These are phyloP conservation scores for Megaptera novaeangliae DNA, from an alignment of 2,113 vertebrate species.

Conservation along the genomic window DNA sequence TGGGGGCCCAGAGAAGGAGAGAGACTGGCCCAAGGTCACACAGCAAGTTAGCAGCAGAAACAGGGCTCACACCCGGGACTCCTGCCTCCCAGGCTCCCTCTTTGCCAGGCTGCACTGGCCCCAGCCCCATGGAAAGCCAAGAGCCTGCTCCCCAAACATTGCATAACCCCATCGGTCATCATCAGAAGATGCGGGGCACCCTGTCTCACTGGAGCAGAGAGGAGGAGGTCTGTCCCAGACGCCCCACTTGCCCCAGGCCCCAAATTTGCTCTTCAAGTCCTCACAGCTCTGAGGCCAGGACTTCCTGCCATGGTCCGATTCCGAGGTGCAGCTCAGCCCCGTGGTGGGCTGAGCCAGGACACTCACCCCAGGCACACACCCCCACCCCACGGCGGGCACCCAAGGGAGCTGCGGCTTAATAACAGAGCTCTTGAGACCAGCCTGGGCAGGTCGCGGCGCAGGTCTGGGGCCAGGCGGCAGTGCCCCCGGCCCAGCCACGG, in stretches of 20 bases:
- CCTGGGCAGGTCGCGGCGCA: no score
- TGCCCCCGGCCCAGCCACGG: no score
- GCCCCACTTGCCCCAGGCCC: background rate
- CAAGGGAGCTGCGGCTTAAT: background rate
- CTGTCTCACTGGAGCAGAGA: background rate
- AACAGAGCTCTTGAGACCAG: background rate
- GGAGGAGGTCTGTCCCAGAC: background rate
- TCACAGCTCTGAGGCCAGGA: background rate
- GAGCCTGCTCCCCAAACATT: background rate
- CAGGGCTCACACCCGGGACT: background rate
- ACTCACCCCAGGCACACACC: background rate
- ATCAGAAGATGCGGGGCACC: background rate
- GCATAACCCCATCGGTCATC: background rate
- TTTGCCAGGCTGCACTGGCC: background rate
- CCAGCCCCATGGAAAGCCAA: background rate
- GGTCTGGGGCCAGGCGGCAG: no score
- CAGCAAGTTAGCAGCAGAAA: background rate
- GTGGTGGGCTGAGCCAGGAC: background rate
- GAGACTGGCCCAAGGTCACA: background rate
- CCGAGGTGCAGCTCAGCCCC: background rate
- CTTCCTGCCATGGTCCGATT: background rate
- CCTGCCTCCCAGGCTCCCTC: background rate
- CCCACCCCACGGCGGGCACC: accelerated
- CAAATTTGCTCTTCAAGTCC: background rate
- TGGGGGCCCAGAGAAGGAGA: background rate